Conservation (phyloP, 2,888 invertebrate species). For the Aelia acuminata region DNA sequence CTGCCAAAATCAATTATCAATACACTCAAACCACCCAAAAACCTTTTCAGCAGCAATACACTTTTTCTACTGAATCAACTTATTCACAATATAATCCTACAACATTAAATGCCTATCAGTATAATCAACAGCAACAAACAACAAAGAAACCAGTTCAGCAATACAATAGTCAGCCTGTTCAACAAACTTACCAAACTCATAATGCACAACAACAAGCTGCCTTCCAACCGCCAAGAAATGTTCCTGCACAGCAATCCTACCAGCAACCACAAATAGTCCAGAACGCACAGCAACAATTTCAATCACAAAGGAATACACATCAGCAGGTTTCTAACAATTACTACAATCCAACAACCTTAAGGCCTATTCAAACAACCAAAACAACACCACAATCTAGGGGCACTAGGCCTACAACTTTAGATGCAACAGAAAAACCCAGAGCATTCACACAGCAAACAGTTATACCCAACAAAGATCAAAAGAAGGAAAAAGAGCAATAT, state of each 20-base stretch:
- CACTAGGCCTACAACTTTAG: conserved; percentile 68
- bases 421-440: conserved; percentile 69
- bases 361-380: conserved; percentile 57
- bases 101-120: conserved; percentile 58
- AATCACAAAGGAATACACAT: conserved; percentile 59
- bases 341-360: conserved; percentile 63
- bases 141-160: conserved; percentile 57
- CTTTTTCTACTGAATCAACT: conserved; percentile 47
- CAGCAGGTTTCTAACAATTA: conserved; percentile 58
- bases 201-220: conserved; percentile 55
- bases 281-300: conserved; percentile 57
- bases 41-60: conserved; percentile 58
- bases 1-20: conserved; percentile 16
- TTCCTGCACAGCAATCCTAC: conserved; percentile 44
- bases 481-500: conserved; percentile 75
- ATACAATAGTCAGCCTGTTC: conserved; percentile 56
- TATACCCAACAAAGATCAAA: conserved; percentile 53
- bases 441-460: conserved; percentile 67
- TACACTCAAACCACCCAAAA: conserved; percentile 56
- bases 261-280: conserved; percentile 45
- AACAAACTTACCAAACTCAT: conserved; percentile 53
- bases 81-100: conserved; percentile 59
- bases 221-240: conserved; percentile 69
- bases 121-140: conserved; percentile 58
- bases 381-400: conserved; percentile 48